Base-by-base conservation (phyloP, 2,797 vertebrate species). In the Lateolabrax maculatus region DNA sequence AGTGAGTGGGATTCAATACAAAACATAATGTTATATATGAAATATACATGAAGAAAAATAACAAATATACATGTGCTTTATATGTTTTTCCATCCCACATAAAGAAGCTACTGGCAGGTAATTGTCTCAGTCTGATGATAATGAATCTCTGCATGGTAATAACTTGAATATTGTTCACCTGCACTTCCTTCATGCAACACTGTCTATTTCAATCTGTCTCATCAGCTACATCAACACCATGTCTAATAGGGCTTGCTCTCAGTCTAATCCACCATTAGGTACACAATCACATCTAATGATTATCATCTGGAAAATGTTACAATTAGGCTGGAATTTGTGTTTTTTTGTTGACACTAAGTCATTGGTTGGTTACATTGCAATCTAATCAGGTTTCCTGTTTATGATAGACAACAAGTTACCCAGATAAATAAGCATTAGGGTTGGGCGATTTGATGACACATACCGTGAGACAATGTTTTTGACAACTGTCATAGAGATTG, bases 161-260 rank as follows among this genome's bases (percentile, higher is more conserved):
- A 41, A 55, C 37, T 52, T 18, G 31, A 61, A 44, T 52, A 62
- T 70, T 36, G 7, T 55, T 25, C n/a, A 67, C 23, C 37, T 48
- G n/a, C 11, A 19, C 65, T 63, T 67, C 41, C 64, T 62, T 77
- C 51, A 56, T 34, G 76, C 80, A 52, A 56, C 43, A 37, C 18
- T 12, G 19, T 58, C 64, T 29, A 55, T 51, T 75, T 55, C 29
- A 69, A 23, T 83, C 41, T 46, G 49, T 82, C 39, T 80, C 58
- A 73, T 83, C 71, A 58, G 57, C 23, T 16, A 4, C 53, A 64
- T 76, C 37, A 61, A 36, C 46, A 25, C 12, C 58, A n/a, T 11
- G 48, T 67, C 57, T 74, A 48, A 80, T 23, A 49, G 57, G 23
- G n/a, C 19, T 49, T 51, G 56, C 41, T 81, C 41, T 77, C 21